Percentiles rank a stretch among this genome's conserved stretches.
These are phyloP conservation scores for Ptychochromis oligacanthus DNA, from an alignment of 2,113 vertebrate species.

Conservation along the genomic window DNA sequence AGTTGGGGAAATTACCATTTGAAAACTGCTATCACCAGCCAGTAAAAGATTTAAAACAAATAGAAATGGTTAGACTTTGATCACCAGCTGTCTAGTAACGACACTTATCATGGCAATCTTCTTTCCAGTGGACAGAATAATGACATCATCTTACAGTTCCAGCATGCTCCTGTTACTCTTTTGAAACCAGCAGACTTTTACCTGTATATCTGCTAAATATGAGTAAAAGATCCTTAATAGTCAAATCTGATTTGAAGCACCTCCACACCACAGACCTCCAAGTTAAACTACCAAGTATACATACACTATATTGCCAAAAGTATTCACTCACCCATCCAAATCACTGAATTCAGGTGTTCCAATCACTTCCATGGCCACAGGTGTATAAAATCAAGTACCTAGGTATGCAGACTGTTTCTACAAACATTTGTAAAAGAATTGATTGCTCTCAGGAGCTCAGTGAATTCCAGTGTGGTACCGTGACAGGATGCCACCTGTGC, in stretches of 20 bases:
- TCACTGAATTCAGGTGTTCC: too few species aligned
- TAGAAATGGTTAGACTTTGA: slow-evolving; percentile 55
- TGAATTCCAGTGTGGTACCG: too few species aligned
- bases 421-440: too few species aligned
- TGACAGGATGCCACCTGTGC: too few species aligned
- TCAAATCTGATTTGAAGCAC: slow-evolving; percentile 40
- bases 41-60: slow-evolving; percentile 53
- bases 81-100: slow-evolving; percentile 60
- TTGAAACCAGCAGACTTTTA: not conserved
- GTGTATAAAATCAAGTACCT: too few species aligned
- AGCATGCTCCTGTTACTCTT: slow-evolving; percentile 3
- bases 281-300: slow-evolving; percentile 22
- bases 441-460: too few species aligned
- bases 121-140: slow-evolving; percentile 51
- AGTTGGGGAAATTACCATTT: slow-evolving; percentile 26
- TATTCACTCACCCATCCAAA: too few species aligned
- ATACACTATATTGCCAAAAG: too few species aligned
- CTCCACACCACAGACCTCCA: slow-evolving; percentile 14
- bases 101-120: slow-evolving; percentile 51
- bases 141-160: slow-evolving; percentile 49
- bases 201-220: not conserved
- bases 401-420: too few species aligned
- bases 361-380: too few species aligned
- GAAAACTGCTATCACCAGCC: slow-evolving; percentile 23
- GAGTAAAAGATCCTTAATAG: slow-evolving; percentile 27